A percentile compares a stretch with the other conserved stretches of the same genome.
Evolutionary conservation across 2,113 vertebrate genomes (phyloP).

Genomic region (Euleptes europaea): DNA sequence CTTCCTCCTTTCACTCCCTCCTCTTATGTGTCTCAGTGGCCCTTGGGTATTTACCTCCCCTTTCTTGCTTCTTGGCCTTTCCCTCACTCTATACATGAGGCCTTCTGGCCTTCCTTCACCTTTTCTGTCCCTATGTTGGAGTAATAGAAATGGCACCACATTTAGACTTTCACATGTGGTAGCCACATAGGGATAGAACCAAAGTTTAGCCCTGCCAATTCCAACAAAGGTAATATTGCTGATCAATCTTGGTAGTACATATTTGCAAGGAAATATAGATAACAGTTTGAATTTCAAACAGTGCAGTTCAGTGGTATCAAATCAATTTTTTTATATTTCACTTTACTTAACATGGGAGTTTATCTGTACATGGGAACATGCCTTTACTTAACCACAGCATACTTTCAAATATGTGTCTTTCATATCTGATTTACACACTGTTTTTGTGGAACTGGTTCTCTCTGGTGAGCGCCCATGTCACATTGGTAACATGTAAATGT

Average conservation of each 20-base stretch:
- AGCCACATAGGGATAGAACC: no score
- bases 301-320: not conserved
- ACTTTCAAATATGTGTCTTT: not conserved
- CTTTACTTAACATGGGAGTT: not conserved
- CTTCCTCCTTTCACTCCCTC: not conserved
- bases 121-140: no score
- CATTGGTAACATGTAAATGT: not conserved
- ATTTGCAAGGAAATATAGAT: not conserved
- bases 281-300: not conserved
- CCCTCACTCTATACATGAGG: not conserved
- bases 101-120: not conserved
- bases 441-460: not conserved
- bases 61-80: not conserved
- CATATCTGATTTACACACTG: not conserved
- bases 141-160: no score
- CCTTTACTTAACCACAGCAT: not conserved
- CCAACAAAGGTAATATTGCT: not conserved
- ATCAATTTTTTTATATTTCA: not conserved
- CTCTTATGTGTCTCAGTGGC: not conserved
- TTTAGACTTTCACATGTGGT: no score
- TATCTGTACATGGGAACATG: no score
- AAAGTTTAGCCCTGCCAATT: not conserved
- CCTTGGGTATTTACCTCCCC: not conserved
- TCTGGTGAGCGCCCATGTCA: not conserved
- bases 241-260: not conserved